Base-by-base conservation (phyloP, 92 coral and sea anemone species). In the Diadumene lineata region DNA sequence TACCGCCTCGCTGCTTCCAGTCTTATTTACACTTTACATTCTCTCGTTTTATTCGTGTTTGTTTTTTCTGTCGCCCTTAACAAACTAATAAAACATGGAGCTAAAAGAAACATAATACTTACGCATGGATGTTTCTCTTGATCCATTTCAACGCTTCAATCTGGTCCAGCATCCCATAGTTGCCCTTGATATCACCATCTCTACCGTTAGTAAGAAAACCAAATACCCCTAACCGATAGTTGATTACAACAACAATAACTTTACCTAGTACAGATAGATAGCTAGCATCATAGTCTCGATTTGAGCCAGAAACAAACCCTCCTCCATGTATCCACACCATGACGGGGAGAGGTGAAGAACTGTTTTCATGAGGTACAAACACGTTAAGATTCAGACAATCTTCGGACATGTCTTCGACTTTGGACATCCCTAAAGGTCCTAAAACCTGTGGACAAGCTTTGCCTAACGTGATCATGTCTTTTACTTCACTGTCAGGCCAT, bases 321-420 rank as follows among this genome's bases (percentile, higher is more conserved):
- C 74, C 62, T 15, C 74, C 74, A 29, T 69, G 43, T 1, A 69
- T 56, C 61, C 61, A 69, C 11, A 69, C 74, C 74, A 69, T 69
- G 46, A 69, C 74, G 25, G 74, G 74, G 10, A 69, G 38, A 69
- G 62, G 60, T 25, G 61, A 29, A 6, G 74, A 48, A 32, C 32
- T 44, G 15, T 55, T 55, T 4, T 70, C 60, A 56, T 60, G 31
- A 34, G 88, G 88, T 34, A 78, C 75, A 68, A 56, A 78, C 53
- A 84, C 71, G 67, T 78, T 78, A 4, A 84, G 44, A 50, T 66
- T 63, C 51, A 85, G 48, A 56, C 89, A 85, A 51, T 85, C 85
- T 62, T 85, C 89, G 64, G 85, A 79, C 64, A 80, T 80, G 24
- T 64, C 64, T 30, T 65, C 21, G 0, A n/a, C 29, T 15, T 21